phyloP scores from a whole-genome alignment of 2,113 vertebrate genomes.

The Dissostichus mawsoni region DNA sequence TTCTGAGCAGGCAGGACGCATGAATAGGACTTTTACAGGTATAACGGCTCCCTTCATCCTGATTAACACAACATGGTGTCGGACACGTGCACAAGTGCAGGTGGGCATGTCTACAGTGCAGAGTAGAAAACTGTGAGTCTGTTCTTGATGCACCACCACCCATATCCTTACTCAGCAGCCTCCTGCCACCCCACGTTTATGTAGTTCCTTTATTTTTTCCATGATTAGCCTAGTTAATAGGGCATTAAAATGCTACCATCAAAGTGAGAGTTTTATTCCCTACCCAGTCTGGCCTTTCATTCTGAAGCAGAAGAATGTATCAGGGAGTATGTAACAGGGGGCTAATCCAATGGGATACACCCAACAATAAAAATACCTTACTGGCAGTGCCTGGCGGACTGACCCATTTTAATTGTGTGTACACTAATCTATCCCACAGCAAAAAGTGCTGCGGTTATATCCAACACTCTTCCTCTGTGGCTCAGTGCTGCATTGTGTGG shows the following conservation, averaged over 20 bases:
- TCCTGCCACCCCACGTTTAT: slow-evolving; percentile 17
- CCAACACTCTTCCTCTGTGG: slow-evolving; percentile 69
- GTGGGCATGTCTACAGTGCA: background rate
- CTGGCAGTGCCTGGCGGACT: slow-evolving; percentile 62
- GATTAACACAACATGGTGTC: slow-evolving; percentile 36
- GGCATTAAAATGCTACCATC: slow-evolving; percentile 50
- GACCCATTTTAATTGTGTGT: slow-evolving; percentile 78
- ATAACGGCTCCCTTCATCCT: slow-evolving; percentile 34
- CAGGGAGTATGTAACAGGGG: slow-evolving; percentile 44
- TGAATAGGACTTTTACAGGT: slow-evolving; percentile 40
- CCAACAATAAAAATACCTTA: slow-evolving; percentile 79
- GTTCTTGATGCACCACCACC: slow-evolving; percentile 6
- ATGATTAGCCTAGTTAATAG: slow-evolving; percentile 58
- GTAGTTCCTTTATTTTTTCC: slow-evolving; percentile 23
- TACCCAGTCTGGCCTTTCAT: slow-evolving; percentile 36
- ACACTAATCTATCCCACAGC: slow-evolving; percentile 71
- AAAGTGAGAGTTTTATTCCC: slow-evolving; percentile 54
- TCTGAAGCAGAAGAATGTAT: slow-evolving; percentile 52
- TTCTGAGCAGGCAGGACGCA: slow-evolving; percentile 16
- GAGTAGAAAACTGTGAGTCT: background rate
- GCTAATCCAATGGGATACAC: slow-evolving; percentile 74
- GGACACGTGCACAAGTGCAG: background rate
- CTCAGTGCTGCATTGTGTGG: slow-evolving; percentile 74
- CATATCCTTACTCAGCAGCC: slow-evolving; percentile 18
- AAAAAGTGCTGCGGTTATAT: slow-evolving; percentile 70